Percentiles rank a stretch among this genome's conserved stretches.
Conservation (phyloP, 1,140 invertebrate genomes). For the Cryptotermes secundus region DNA sequence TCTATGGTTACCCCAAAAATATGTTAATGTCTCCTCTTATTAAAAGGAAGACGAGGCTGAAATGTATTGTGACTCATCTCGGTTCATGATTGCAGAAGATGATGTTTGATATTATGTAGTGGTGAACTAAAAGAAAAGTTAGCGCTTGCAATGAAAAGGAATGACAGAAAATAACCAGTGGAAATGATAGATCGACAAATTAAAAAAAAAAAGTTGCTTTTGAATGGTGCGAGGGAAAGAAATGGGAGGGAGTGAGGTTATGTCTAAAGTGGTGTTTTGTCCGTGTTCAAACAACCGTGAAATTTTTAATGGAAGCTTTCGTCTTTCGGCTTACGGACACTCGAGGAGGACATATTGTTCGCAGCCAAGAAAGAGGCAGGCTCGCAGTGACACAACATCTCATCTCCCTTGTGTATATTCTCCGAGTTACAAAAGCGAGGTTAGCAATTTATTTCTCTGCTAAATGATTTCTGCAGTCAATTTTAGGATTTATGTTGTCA, state of each 20-base stretch:
- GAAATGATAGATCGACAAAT: not conserved
- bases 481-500: too few relatives aligned
- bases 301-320: not conserved
- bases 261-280: not conserved
- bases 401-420: not conserved
- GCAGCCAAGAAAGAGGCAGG: too few relatives aligned
- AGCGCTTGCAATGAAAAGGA: not conserved
- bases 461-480: too few relatives aligned
- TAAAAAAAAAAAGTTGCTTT: not conserved
- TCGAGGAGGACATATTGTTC: not conserved
- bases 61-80: not conserved
- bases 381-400: not conserved
- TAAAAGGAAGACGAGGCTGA: not conserved
- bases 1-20: not conserved
- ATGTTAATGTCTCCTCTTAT: not conserved
- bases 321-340: not conserved
- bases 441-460: not conserved
- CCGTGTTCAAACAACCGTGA: not conserved
- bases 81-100: not conserved
- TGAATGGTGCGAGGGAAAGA: not conserved
- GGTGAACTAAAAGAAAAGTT: not conserved
- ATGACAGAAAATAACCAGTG: not conserved
- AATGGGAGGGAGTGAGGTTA: not conserved
- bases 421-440: not conserved
- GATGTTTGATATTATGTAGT: not conserved